Percentiles rank a stretch among this genome's conserved stretches.
Conservation (phyloP, 2,888 invertebrate species). For the Pteria penguin region DNA sequence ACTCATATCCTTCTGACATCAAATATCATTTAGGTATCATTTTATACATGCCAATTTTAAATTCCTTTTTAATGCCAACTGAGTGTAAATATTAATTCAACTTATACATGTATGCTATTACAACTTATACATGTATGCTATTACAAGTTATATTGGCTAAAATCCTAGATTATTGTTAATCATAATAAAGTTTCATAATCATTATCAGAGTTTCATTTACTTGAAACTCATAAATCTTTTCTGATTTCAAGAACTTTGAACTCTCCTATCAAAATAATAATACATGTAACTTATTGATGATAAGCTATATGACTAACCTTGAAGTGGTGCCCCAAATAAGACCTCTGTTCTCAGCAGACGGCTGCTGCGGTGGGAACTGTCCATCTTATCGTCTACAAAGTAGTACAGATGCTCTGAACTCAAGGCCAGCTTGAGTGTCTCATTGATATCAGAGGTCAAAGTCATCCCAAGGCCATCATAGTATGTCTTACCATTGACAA, state of each 20-base stretch:
- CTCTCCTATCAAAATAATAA: no score
- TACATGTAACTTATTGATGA: not conserved
- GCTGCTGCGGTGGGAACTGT: conserved; percentile 64
- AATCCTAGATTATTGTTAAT: no score
- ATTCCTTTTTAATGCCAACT: no score
- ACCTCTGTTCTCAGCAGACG: conserved; percentile 71
- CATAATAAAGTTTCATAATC: no score
- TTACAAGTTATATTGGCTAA: no score
- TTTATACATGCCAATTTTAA: no score
- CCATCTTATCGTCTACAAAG: conserved; percentile 74
- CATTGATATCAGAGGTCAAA: conserved; percentile 54
- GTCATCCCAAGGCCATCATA: conserved; percentile 71
- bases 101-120: no score
- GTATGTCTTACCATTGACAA: conserved; percentile 51
- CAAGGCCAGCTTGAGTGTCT: conserved; percentile 70
- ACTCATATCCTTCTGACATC: no score
- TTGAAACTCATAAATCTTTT: not conserved
- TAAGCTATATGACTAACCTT: conserved; percentile 70
- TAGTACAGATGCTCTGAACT: conserved; percentile 71
- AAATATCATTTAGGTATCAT: no score
- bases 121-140: no score
- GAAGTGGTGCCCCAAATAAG: conserved; percentile 73
- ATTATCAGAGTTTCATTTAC: no score
- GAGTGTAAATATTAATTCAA: no score
- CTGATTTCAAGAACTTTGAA: not conserved